phyloP scores from a whole-genome alignment of 2,797 vertebrate species.

The Buphagus erythrorhynchus region DNA sequence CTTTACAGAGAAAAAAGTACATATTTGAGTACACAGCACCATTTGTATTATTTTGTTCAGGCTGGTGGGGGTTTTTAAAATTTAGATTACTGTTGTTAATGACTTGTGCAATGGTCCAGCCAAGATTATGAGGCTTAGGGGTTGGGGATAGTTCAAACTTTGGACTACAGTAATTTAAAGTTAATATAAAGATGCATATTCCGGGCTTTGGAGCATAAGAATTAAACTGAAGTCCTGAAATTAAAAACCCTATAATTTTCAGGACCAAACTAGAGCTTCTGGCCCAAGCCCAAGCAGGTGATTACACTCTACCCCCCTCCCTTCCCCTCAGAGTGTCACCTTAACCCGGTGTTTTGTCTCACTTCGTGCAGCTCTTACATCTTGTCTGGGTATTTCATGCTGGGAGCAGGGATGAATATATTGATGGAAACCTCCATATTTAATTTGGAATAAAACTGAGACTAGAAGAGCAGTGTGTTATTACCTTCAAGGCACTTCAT shows the following conservation, averaged over 20 bases:
- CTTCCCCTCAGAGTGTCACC: neutral
- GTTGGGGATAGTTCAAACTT: neutral
- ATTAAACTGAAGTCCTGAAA: neutral
- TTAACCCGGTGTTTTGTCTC: neutral
- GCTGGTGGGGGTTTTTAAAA: neutral
- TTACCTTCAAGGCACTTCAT: neutral
- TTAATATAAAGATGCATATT: neutral
- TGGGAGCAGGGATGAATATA: neutral
- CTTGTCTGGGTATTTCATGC: neutral
- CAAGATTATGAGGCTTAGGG: neutral
- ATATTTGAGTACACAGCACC: neutral
- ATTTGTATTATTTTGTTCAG: neutral
- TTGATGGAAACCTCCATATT: neutral
- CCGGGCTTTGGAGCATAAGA: neutral
- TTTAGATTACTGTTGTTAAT: neutral
- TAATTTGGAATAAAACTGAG: neutral
- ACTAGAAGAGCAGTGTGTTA: neutral
- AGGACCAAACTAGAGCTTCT: neutral
- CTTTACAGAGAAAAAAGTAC: neutral
- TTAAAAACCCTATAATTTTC: neutral
- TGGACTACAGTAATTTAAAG: neutral
- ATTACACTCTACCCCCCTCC: neutral
- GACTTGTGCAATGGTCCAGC: neutral
- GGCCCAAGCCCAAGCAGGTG: neutral
- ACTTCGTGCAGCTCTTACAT: neutral